Conservation (phyloP, 2,797 vertebrate genomes). For the Melanotaenia pygmaea region DNA sequence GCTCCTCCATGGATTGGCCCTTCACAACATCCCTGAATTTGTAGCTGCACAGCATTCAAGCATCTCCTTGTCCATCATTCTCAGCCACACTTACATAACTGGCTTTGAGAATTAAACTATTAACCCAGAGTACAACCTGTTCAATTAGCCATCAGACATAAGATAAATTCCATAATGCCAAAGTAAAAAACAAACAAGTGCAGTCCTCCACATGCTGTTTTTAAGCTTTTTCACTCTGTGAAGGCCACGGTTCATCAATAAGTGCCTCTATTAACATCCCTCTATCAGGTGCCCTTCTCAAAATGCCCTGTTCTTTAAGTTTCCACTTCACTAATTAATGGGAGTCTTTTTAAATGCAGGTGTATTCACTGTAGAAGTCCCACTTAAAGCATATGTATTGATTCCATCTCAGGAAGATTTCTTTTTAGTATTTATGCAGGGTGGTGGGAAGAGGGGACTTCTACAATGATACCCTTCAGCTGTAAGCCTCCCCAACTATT, state of each 20-base stretch:
- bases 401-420: slow-evolving; percentile 16
- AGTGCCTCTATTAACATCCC: slow-evolving; percentile 59
- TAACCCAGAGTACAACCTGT: slow-evolving; percentile 34
- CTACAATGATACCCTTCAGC: slow-evolving; percentile 24
- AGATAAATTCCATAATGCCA: slow-evolving; percentile 17
- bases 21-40: slow-evolving; percentile 36
- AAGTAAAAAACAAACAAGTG: slow-evolving; percentile 18
- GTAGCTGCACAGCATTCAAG: slow-evolving; percentile 27
- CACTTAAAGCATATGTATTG: background rate
- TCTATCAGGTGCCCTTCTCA: slow-evolving; percentile 50
- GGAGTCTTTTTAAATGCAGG: slow-evolving; percentile 39
- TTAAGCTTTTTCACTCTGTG: slow-evolving; percentile 55
- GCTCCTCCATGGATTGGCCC: slow-evolving; percentile 77
- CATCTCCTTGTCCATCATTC: slow-evolving; percentile 15
- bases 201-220: slow-evolving; percentile 33
- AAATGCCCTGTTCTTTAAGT: slow-evolving; percentile 48
- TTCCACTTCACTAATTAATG: slow-evolving; percentile 43
- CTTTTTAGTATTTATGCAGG: background rate
- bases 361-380: slow-evolving; percentile 42
- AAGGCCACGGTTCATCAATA: slow-evolving; percentile 49
- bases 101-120: slow-evolving; percentile 37
- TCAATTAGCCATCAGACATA: background rate
- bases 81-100: slow-evolving; percentile 4
- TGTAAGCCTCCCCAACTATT: slow-evolving; percentile 11
- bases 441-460: slow-evolving; percentile 25